Percentiles rank a stretch among this genome's conserved stretches.
Conservation (phyloP, 1,140 invertebrate species). For the Leucophenga varia region DNA sequence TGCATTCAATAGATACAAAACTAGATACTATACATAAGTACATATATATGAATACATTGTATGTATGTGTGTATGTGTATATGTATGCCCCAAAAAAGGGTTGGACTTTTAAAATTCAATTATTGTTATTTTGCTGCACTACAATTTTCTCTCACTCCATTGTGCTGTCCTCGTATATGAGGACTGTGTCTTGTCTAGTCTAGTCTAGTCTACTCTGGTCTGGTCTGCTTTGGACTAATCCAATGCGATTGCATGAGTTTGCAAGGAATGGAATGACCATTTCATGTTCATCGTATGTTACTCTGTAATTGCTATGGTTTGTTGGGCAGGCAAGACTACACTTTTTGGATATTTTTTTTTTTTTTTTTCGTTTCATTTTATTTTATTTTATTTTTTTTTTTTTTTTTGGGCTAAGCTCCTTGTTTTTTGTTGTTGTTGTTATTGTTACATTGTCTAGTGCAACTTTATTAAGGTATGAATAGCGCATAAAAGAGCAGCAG, state of each 20-base stretch:
- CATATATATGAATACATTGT: too few relatives aligned
- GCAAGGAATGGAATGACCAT: background rate
- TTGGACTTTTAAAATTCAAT: conserved; percentile 16
- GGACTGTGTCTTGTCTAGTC: background rate
- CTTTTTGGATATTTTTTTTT: too few relatives aligned
- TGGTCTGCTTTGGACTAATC: background rate
- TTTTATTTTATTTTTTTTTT: too few relatives aligned
- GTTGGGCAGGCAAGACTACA: too few relatives aligned
- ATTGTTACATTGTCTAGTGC: background rate
- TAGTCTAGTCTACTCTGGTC: background rate
- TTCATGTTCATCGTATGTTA: background rate
- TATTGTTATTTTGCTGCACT: conserved; percentile 19
- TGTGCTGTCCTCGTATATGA: background rate
- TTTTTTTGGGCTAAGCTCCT: background rate
- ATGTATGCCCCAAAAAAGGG: conserved; percentile 11
- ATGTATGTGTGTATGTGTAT: too few relatives aligned
- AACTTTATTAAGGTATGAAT: background rate
- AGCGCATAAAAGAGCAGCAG: too few relatives aligned
- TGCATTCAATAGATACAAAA: too few relatives aligned
- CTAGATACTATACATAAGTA: too few relatives aligned
- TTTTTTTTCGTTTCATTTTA: too few relatives aligned
- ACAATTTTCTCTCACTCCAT: background rate
- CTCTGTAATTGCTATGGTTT: too few relatives aligned
- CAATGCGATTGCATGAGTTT: background rate
- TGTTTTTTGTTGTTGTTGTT: conserved; percentile 1